phyloP scores from a whole-genome alignment of 2,113 vertebrate species.

The Merops nubicus region DNA sequence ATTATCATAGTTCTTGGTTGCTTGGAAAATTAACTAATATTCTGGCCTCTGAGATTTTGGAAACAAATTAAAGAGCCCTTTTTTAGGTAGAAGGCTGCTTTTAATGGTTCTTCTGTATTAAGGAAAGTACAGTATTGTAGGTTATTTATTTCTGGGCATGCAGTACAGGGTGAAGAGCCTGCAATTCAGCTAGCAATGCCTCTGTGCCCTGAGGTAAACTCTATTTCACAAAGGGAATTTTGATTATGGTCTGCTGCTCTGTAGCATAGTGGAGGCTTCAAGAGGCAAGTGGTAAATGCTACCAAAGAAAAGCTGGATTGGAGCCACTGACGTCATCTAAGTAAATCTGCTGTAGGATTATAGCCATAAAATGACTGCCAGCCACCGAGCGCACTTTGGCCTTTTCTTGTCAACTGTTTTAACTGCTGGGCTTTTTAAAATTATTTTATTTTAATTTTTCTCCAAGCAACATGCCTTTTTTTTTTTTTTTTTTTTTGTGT shows the following conservation, averaged over 20 bases:
- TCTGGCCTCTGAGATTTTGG: slow-evolving; percentile 57
- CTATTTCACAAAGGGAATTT: slow-evolving; percentile 88
- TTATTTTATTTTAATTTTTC: background rate
- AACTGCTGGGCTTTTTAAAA: slow-evolving; percentile 21
- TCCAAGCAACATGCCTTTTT: slow-evolving; percentile 10
- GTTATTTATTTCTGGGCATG: slow-evolving; percentile 73
- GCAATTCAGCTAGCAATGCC: slow-evolving; percentile 71
- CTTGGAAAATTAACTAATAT: slow-evolving; percentile 60
- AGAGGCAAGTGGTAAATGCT: slow-evolving; percentile 86
- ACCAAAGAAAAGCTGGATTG: slow-evolving; percentile 88
- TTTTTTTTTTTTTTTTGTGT: background rate
- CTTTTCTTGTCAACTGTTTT: slow-evolving; percentile 81
- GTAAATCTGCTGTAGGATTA: slow-evolving; percentile 89
- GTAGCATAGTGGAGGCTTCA: slow-evolving; percentile 82
- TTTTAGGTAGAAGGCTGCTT: slow-evolving; percentile 51
- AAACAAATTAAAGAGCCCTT: slow-evolving; percentile 25
- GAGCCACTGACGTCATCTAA: slow-evolving; percentile 93
- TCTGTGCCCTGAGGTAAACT: slow-evolving; percentile 86
- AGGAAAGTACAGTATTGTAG: slow-evolving; percentile 71
- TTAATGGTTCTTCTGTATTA: slow-evolving; percentile 72
- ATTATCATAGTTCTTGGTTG: background rate
- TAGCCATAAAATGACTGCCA: slow-evolving; percentile 85
- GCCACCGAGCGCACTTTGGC: slow-evolving; percentile 88
- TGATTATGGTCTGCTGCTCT: slow-evolving; percentile 85
- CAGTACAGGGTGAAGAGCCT: slow-evolving; percentile 61